Base-by-base conservation (phyloP, 2,888 invertebrate species). In the Sphecodes monilicornis region DNA sequence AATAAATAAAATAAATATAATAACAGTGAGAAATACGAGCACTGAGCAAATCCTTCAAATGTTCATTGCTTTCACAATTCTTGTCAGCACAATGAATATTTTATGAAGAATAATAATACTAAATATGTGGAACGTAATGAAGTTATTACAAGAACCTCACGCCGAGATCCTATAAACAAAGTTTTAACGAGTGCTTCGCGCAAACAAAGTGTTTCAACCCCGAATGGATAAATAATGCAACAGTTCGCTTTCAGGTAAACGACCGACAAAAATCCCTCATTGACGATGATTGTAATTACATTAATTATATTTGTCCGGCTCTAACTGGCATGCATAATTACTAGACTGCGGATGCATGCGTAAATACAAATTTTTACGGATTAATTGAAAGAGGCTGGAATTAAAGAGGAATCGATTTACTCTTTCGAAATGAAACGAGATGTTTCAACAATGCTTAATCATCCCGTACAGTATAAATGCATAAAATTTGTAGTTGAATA, bases 161-260 rank as follows among this genome's bases (percentile, higher is more conserved):
- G 11, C 10, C 22, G 22, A n/a, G 22, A 36, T 66, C 13, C 10
- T 10, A 22, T 66, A 39, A 66, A 36, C 36, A 36, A 36, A 39
- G 36, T 66, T 66, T 22, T 39, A 36, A 39, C 66, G 39, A 66
- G 22, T 39, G 4, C n/a, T 22, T 11, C 66, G 36, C 11, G 18
- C 22, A 8, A 11, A 36, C 36, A 36, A 36, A 36, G 36, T 66
- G 11, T 32, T 64, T 32, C 32, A 66, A 66, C 32, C 22, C 36
- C 66, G 66, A n/a, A 11, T 66, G 36, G 10, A 66, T 39, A 66
- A 66, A 66, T 66, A 66, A 66, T 66, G 66, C 66, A 66, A 66
- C 66, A 66, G 36, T 32, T 22, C 1, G 11, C 29, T 6, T 18
- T 10, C 32, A 39, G 39, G 54, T 39, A 1, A 16, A 36, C 16